Base-by-base conservation (phyloP, 2,113 vertebrate genomes). In the Anseranas semipalmata region DNA sequence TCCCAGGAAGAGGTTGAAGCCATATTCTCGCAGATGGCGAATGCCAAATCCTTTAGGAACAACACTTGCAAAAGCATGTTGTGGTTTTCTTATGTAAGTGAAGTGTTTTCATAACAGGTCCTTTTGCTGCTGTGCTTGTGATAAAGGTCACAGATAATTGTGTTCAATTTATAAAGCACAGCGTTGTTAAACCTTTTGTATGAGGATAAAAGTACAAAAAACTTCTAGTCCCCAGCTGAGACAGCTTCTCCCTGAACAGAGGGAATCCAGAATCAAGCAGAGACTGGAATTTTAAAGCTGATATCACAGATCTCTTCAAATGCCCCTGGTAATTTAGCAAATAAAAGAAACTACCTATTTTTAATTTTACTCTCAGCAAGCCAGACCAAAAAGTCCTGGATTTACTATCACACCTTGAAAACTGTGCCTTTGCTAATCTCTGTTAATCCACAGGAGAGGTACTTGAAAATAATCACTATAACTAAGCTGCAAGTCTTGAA, bases 321-420 rank as follows among this genome's bases (percentile, higher is more conserved):
- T 32, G 43, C 62, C 70, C 32, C 62, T 33, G 24, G 45, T 92
- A 91, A 89, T 87, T 78, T 37, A 78, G 65, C 53, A 89, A 94
- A 87, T 39, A 87, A 94, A 85, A 89, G 70, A 52, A 91, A 60
- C 33, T 46, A 33, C 56, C 70, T 81, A 18, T 68, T 95, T 92
- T 94, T 75, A 94, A 85, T 95, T 77, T 81, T 81, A 15, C 8
- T 81, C n/a, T 89, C 71, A 93, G 91, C 66, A 87, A 96, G 62
- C 12, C 58, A 56, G 30, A 84, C 56, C 19, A 68, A 91, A 85
- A 91, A 72, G 0, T 16, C 8, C 16, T 78, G 74, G 81, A 75
- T 81, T 89, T 95, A 48, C 66, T 71, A 62, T 82, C 71, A 82
- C 39, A 85, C 70, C 71, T 91, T 58, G 62, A 73, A 89, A 89